These are phyloP conservation scores for Hypotaenidia philippensis DNA, from an alignment of 2,797 vertebrate genomes.

Conservation along the genomic window DNA sequence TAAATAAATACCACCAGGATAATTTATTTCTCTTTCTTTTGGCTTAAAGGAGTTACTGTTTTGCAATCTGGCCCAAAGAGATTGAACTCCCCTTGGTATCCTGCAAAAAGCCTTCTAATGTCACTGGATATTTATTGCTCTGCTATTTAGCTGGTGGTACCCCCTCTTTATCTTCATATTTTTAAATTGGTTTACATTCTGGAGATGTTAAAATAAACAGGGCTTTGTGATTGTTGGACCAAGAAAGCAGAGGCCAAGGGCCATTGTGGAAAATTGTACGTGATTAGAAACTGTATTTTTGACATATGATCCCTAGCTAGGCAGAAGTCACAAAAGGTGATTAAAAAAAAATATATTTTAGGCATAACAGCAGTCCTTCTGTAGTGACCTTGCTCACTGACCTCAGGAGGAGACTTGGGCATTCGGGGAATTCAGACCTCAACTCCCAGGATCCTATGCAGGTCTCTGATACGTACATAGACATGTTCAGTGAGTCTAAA, in stretches of 20 bases:
- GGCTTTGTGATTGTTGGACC: background rate
- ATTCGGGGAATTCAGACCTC: background rate
- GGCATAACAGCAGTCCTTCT: background rate
- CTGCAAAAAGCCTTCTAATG: background rate
- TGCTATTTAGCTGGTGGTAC: background rate
- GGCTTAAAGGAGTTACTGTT: background rate
- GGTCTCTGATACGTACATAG: background rate
- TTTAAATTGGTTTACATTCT: background rate
- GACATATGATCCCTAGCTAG: background rate
- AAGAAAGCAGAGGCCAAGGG: background rate
- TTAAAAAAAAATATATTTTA: background rate
- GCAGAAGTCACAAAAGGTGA: background rate
- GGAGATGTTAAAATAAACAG: background rate
- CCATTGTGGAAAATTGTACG: background rate
- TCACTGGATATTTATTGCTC: conserved; percentile 1
- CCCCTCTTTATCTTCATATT: background rate
- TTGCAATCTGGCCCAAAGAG: background rate
- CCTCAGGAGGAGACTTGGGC: background rate
- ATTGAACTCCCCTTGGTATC: background rate
- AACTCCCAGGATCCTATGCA: background rate
- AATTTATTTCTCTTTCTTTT: background rate
- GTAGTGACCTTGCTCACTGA: background rate
- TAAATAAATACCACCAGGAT: background rate
- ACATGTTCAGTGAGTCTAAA: background rate
- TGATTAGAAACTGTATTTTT: background rate